Percentiles rank a stretch among this genome's conserved stretches.
Conservation (phyloP, 2,888 invertebrate genomes). For the Platycheirus rosarum region DNA sequence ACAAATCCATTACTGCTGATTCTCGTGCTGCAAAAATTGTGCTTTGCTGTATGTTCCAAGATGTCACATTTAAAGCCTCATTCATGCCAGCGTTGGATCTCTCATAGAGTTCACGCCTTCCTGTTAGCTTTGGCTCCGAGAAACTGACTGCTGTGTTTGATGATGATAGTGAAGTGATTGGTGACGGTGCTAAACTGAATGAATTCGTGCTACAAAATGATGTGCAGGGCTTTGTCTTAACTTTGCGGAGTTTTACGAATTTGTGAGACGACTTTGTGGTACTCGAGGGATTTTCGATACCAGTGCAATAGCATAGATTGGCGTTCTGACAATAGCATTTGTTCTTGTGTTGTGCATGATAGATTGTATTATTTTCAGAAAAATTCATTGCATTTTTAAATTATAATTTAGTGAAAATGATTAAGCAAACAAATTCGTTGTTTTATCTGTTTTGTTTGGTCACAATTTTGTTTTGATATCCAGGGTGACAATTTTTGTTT, state of each 20-base stretch:
- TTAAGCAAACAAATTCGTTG: too few relatives aligned
- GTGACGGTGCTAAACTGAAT: constrained; percentile 22
- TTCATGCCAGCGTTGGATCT: constrained; percentile 7
- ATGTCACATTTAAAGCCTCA: not conserved
- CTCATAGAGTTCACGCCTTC: constrained; percentile 45
- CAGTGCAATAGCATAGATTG: constrained; percentile 43
- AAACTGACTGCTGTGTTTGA: not conserved
- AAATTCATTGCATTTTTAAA: constrained; percentile 10
- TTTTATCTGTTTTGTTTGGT: not conserved
- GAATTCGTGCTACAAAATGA: not conserved
- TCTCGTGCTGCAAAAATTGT: not conserved
- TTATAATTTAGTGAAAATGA: too few relatives aligned
- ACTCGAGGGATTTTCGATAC: not conserved
- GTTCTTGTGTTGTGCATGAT: constrained; percentile 31
- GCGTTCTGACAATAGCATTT: constrained; percentile 56
- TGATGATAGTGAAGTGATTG: constrained; percentile 13
- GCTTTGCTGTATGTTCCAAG: not conserved
- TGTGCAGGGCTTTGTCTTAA: constrained; percentile 1
- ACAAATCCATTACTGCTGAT: not conserved
- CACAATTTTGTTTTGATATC: not conserved
- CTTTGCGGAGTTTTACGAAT: constrained; percentile 29
- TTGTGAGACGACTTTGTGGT: constrained; percentile 1
- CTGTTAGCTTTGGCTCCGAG: constrained; percentile 22
- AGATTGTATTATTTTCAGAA: constrained; percentile 1
- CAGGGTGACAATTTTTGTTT: not conserved